Conservation (phyloP, 2,113 vertebrate species). For the Mesoclemmys tuberculata region DNA sequence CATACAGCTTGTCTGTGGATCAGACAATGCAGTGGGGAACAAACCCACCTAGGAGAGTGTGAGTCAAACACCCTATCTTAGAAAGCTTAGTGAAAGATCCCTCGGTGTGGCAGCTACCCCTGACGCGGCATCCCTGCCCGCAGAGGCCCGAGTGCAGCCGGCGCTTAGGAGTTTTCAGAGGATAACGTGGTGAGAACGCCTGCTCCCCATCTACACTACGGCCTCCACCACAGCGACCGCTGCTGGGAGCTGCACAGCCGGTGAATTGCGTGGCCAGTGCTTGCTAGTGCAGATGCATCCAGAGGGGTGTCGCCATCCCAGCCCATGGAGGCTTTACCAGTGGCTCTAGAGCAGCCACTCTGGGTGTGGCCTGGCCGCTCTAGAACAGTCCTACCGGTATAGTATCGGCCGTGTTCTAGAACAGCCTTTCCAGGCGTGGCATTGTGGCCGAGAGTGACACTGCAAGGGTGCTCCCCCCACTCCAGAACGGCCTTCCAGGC, state of each 20-base stretch:
- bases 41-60: neutral
- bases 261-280: neutral
- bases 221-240: accelerated
- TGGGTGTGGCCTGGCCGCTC: too few species aligned
- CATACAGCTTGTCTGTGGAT: neutral
- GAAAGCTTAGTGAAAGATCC: neutral
- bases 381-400: too few species aligned
- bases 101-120: too few species aligned
- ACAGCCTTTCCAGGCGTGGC: neutral
- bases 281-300: neutral
- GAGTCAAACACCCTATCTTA: neutral
- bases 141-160: neutral
- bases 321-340: neutral
- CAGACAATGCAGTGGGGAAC: accelerated
- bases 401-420: too few species aligned
- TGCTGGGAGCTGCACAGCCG: neutral
- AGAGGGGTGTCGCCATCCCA: neutral
- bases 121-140: neutral
- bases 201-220: neutral
- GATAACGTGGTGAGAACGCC: neutral
- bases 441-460: too few species aligned
- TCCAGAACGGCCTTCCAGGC: too few species aligned
- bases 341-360: neutral
- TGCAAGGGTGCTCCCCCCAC: too few species aligned
- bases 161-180: neutral